phyloP scores from a whole-genome alignment of 2,888 invertebrate species.

The Eristalinus sepulchralis region DNA sequence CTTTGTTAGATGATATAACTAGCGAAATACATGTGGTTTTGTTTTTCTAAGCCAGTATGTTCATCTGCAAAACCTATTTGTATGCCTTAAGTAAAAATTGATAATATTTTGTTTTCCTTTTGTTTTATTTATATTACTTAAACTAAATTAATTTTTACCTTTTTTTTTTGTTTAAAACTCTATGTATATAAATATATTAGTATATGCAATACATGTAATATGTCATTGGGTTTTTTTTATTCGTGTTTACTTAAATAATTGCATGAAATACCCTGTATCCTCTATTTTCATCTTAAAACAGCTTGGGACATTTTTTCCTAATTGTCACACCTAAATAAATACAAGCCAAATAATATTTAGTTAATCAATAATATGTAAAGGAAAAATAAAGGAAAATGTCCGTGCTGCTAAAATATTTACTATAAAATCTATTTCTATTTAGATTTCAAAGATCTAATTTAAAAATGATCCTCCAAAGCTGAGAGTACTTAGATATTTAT shows the following conservation, averaged over 20 bases:
- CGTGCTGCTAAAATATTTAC: constrained; percentile 54
- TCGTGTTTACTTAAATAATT: constrained; percentile 85
- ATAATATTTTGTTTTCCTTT: constrained; percentile 46
- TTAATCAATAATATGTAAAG: not conserved
- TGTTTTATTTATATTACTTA: constrained; percentile 11
- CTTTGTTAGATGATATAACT: constrained; percentile 27
- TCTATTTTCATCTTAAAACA: constrained; percentile 80
- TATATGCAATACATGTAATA: constrained; percentile 69
- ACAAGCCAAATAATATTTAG: constrained; percentile 51
- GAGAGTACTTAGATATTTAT: constrained; percentile 60
- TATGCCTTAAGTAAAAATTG: constrained; percentile 61
- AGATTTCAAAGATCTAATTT: constrained; percentile 60
- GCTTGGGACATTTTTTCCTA: constrained; percentile 50
- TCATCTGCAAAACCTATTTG: constrained; percentile 44
- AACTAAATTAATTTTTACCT: constrained; percentile 19
- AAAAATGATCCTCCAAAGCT: constrained; percentile 60
- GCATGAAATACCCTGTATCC: constrained; percentile 97
- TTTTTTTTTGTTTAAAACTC: constrained; percentile 45
- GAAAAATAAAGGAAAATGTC: constrained; percentile 43
- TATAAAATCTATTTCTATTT: constrained; percentile 46
- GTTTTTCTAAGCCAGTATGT: constrained; percentile 23
- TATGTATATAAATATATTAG: constrained; percentile 71
- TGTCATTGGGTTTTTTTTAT: constrained; percentile 63
- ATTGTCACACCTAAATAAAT: constrained; percentile 30
- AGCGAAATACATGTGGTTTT: not conserved